Evolutionary conservation across 2,888 invertebrate genomes (phyloP).

Genomic region (Strigamia crassipes): DNA sequence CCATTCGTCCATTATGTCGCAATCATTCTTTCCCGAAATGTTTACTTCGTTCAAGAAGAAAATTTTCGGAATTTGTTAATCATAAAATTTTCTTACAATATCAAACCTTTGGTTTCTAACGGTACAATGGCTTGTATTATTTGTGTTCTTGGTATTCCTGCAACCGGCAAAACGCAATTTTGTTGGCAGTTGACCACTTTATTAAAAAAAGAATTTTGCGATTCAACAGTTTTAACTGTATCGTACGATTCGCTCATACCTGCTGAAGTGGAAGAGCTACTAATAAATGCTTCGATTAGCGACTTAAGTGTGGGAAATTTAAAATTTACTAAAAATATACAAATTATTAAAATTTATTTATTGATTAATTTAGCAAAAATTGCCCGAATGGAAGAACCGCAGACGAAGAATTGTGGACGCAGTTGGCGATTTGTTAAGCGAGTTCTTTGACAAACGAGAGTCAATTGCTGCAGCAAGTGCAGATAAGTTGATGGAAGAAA

Average conservation of each 20-base stretch:
- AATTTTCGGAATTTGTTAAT: too few relatives aligned
- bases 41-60: not conserved
- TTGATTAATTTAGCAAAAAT: not conserved
- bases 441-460: not conserved
- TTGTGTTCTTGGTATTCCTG: conserved; percentile 43
- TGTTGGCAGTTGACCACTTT: not conserved
- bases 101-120: not conserved
- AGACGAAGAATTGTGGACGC: not conserved
- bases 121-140: not conserved
- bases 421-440: not conserved
- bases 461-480: not conserved
- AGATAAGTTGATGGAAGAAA: not conserved
- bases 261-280: not conserved
- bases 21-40: not conserved
- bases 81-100: too few relatives aligned
- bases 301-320: not conserved
- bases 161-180: conserved; percentile 18
- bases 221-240: not conserved
- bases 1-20: too few relatives aligned
- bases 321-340: not conserved
- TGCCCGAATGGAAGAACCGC: not conserved
- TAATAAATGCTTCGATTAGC: not conserved
- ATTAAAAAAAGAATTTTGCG: not conserved
- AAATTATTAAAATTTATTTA: not conserved
- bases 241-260: not conserved